These are phyloP conservation scores for Trichechus manatus DNA, from an alignment of 2,113 vertebrate species.

Conservation along the genomic window DNA sequence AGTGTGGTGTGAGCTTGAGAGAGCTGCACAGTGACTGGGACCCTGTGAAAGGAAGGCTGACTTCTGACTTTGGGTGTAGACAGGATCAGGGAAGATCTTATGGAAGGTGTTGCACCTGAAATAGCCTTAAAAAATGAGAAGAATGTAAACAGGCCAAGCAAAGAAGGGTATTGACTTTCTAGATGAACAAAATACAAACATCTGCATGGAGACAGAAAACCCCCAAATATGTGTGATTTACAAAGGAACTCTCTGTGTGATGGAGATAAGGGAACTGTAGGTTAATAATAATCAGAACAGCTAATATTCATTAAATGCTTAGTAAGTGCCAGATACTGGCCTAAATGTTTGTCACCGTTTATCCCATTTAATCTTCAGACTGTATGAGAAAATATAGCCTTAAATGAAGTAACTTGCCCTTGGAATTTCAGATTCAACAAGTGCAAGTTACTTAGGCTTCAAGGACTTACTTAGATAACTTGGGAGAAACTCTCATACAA, in stretches of 20 bases:
- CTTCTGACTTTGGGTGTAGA: not conserved
- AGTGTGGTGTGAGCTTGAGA: not conserved
- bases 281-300: not conserved
- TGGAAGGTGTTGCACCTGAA: not conserved
- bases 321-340: conserved; percentile 8
- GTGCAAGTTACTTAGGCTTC: not conserved
- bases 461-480: not conserved
- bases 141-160: not conserved
- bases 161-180: not conserved
- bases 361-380: not conserved
- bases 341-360: conserved; percentile 8
- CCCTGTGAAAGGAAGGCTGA: not conserved
- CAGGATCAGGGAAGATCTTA: not conserved
- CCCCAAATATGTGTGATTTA: fast-evolving
- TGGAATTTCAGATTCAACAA: conserved; percentile 20
- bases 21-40: fast-evolving
- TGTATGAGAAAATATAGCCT: conserved; percentile 35
- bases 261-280: not conserved
- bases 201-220: not conserved
- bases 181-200: not conserved
- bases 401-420: conserved; percentile 45
- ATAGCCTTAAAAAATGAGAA: not conserved
- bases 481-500: not conserved
- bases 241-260: not conserved
- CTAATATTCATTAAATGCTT: not conserved